Evolutionary conservation across 2,888 invertebrate genomes (phyloP).

Genomic region (Smittia sp.): DNA sequence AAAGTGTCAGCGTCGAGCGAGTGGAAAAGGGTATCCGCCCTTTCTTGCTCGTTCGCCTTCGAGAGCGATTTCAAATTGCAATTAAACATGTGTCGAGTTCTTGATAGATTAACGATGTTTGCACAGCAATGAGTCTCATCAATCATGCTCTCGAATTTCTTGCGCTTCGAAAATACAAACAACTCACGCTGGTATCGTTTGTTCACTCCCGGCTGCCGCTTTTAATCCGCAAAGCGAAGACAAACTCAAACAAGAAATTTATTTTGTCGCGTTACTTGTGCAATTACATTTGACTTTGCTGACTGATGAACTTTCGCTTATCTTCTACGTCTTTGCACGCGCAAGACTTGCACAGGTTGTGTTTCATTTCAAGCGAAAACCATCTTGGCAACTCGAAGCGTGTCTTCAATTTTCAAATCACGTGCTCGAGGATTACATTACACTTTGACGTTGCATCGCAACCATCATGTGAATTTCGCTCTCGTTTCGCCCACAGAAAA

Average conservation of each 20-base stretch:
- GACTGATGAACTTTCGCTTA: neutral
- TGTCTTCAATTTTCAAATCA: too few relatives aligned
- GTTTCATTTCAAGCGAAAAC: too few relatives aligned
- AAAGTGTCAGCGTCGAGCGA: neutral
- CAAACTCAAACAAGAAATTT: too few relatives aligned
- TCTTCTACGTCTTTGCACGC: too few relatives aligned
- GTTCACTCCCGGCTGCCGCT: too few relatives aligned
- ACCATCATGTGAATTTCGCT: too few relatives aligned
- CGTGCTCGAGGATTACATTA: too few relatives aligned
- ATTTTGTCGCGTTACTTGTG: neutral
- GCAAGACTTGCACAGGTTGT: too few relatives aligned
- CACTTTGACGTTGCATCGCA: too few relatives aligned
- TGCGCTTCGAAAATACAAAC: neutral
- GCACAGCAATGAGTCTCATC: slow-evolving; percentile 13
- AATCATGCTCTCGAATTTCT: slow-evolving; percentile 18
- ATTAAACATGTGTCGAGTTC: slow-evolving; percentile 36
- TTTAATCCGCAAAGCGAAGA: too few relatives aligned
- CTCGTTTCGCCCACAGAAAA: too few relatives aligned
- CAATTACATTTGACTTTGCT: slow-evolving; percentile 3
- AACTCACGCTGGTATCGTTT: neutral
- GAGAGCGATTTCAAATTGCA: slow-evolving; percentile 10
- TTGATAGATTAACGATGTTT: slow-evolving; percentile 37
- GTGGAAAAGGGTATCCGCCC: neutral
- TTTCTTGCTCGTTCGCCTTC: neutral
- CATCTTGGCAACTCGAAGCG: too few relatives aligned